phyloP scores from a whole-genome alignment of 2,113 vertebrate genomes.

The Agapornis roseicollis region DNA sequence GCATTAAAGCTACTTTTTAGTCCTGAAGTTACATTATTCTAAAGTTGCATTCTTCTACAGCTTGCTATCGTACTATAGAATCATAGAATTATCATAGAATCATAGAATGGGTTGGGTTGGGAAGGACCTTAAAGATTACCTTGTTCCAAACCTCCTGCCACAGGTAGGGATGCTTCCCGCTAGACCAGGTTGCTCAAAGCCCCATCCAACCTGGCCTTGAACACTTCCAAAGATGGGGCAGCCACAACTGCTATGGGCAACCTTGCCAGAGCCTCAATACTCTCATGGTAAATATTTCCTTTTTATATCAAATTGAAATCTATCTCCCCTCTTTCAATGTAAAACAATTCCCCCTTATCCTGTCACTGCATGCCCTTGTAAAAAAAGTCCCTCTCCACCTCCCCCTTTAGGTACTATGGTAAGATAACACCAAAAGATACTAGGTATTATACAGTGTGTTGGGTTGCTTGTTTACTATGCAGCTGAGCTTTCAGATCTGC shows the following conservation, averaged over 20 bases:
- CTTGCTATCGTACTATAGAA: background rate
- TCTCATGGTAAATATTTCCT: background rate
- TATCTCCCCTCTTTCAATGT: background rate
- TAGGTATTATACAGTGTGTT: background rate
- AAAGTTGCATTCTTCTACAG: background rate
- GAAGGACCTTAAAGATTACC: background rate
- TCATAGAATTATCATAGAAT: background rate
- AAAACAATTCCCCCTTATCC: background rate
- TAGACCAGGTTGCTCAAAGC: background rate
- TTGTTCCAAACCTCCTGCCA: background rate
- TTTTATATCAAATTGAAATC: background rate
- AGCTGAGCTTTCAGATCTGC: background rate
- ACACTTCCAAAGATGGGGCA: background rate
- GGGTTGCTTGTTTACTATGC: background rate
- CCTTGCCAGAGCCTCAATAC: background rate
- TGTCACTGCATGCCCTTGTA: background rate
- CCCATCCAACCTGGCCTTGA: background rate
- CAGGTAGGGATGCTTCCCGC: background rate
- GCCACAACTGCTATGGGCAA: background rate
- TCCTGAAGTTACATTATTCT: background rate
- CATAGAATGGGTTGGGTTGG: background rate
- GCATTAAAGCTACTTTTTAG: background rate
- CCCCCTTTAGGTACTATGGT: background rate
- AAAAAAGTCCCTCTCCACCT: background rate
- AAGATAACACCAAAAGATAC: background rate